Evolutionary conservation across 1,140 invertebrate species (phyloP).

Genomic region (Drosophila neocordata): DNA sequence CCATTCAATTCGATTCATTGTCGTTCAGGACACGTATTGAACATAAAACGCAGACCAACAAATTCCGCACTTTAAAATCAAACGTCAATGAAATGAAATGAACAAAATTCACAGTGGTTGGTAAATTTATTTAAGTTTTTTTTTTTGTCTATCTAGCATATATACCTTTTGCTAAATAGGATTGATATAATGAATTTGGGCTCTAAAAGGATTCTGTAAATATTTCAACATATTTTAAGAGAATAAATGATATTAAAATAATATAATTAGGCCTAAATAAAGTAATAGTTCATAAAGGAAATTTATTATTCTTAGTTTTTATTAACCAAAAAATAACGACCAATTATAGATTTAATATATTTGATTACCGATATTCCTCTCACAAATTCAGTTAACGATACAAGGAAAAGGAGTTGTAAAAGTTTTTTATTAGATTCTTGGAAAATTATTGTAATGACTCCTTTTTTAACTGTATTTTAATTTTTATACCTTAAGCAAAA

Average conservation of each 20-base stretch:
- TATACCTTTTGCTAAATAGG: not conserved
- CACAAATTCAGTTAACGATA: too few relatives aligned
- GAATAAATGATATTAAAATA: too few relatives aligned
- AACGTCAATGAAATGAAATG: slow-evolving; percentile 30
- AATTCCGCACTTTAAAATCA: slow-evolving; percentile 47
- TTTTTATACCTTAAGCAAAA: not conserved
- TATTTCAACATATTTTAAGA: too few relatives aligned
- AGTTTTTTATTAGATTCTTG: not conserved
- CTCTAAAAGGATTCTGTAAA: too few relatives aligned
- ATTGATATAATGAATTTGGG: too few relatives aligned
- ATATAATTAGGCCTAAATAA: too few relatives aligned
- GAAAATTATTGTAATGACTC: not conserved
- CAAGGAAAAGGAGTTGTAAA: too few relatives aligned
- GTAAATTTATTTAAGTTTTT: not conserved
- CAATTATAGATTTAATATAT: too few relatives aligned
- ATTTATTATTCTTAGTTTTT: too few relatives aligned
- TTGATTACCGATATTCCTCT: too few relatives aligned
- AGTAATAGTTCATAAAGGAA: too few relatives aligned
- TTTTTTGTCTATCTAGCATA: not conserved
- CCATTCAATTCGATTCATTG: slow-evolving; percentile 8
- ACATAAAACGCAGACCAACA: slow-evolving; percentile 67
- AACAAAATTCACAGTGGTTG: not conserved
- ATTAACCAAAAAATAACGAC: too few relatives aligned
- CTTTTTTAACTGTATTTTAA: not conserved
- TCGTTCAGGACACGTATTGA: slow-evolving; percentile 57